Evolutionary conservation across 2,888 invertebrate genomes (phyloP).

Genomic region (Rhagonycha fulva): DNA sequence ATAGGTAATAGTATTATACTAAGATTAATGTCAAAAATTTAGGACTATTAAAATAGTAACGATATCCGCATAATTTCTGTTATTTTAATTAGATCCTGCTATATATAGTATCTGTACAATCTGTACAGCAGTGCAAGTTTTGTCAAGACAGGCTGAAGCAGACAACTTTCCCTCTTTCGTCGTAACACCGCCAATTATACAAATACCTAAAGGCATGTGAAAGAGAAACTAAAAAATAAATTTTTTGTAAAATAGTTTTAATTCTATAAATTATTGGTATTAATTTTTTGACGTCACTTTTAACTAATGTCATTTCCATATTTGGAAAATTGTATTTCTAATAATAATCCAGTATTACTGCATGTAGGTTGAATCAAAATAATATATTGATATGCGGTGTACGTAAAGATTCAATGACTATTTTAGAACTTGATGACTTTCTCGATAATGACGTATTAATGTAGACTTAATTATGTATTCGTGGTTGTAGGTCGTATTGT

Average conservation of each 20-base stretch:
- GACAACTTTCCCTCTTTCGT: not conserved
- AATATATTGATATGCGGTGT: constrained; percentile 2
- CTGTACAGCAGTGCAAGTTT: not conserved
- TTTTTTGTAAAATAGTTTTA: not conserved
- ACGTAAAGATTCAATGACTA: constrained; percentile 6
- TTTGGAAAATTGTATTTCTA: constrained; percentile 5
- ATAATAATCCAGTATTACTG: constrained; percentile 7
- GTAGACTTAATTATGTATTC: constrained; percentile 10
- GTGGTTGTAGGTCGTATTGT: constrained; percentile 21
- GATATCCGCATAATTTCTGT: not conserved
- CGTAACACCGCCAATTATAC: not conserved
- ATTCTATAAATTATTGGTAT: not conserved
- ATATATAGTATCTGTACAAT: not conserved
- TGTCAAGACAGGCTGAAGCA: not conserved
- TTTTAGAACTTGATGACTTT: constrained; percentile 11
- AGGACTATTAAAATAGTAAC: not conserved
- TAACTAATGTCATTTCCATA: constrained; percentile 14
- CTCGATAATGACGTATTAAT: constrained; percentile 6
- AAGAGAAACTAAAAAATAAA: not conserved
- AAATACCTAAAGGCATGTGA: not conserved
- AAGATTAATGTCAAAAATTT: not conserved
- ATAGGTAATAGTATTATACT: not conserved
- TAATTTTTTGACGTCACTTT: constrained; percentile 13
- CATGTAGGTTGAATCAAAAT: constrained; percentile 6
- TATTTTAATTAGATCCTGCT: not conserved